These are phyloP conservation scores for Chauna torquata DNA, from an alignment of 2,113 vertebrate genomes.

Conservation along the genomic window DNA sequence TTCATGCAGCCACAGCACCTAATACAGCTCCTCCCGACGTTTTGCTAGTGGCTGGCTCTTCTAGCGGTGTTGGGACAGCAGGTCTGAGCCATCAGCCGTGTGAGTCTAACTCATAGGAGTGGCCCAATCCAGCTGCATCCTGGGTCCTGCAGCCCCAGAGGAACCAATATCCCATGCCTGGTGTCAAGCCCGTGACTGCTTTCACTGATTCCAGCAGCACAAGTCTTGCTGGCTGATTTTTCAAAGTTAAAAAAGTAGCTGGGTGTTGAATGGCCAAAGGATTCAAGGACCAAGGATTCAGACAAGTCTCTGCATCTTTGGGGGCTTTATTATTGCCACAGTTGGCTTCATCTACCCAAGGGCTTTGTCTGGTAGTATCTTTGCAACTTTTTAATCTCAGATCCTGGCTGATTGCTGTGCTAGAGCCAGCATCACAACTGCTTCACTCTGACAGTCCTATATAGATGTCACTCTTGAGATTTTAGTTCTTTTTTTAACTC, in stretches of 20 bases:
- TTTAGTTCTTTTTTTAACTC: background rate
- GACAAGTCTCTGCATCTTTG: background rate
- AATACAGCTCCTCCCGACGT: background rate
- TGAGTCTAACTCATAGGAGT: background rate
- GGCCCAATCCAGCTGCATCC: background rate
- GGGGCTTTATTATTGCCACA: background rate
- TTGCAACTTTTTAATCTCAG: conserved; percentile 45
- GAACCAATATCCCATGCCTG: rapidly evolving
- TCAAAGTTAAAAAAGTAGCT: background rate
- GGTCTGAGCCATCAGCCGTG: background rate
- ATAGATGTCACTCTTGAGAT: background rate
- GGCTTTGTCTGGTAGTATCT: conserved; percentile 25
- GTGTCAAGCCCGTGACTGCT: background rate
- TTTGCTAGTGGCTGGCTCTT: background rate
- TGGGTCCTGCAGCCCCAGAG: background rate
- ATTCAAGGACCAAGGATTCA: background rate
- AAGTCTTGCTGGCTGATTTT: background rate
- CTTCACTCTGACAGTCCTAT: background rate
- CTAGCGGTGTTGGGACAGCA: background rate
- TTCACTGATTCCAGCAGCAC: background rate
- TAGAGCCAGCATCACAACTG: background rate
- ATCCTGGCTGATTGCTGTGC: conserved; percentile 11
- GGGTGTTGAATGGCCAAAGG: background rate
- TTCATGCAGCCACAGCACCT: background rate
- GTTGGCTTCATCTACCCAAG: background rate